Evolutionary conservation across 2,888 invertebrate genomes (phyloP), one percentile per base, ranked within the genome.

Genomic region (Orgyia antiqua): DNA sequence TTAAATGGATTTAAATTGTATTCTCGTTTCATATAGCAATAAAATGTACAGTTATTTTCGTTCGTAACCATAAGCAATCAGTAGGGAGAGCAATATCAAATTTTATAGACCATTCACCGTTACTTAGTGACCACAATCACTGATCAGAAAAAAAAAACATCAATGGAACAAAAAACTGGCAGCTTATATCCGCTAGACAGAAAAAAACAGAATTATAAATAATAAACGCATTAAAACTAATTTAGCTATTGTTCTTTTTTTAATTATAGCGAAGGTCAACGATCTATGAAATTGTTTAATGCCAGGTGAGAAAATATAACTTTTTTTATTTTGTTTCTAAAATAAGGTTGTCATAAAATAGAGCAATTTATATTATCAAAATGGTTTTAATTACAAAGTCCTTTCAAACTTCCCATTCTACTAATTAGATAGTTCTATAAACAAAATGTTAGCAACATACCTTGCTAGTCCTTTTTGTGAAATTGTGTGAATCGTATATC

Each of bases 71-170:
- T 44, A 31, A 36, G 28, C 36, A 45, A 41, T 43, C 29, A 33
- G 27, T 28, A 33, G 26, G 29, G 24, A 42, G 20, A 36, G 24
- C 29, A 26, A 30, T 24, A 39, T 33, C 28, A 28, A 33, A 44
- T 45, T 42, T 24, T 29, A 31, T 26, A 39, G 23, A 29, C 27
- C 24, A 26, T 18, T 28, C 24, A 52, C 54, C 44, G 53, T 56
- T 55, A 51, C 8, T 13, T 8, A 8, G n/a, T 12, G 19, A 48
- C 41, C 45, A 42, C 44, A 42, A 42, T 33, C 27, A 36, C 19
- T 33, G 29, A 4, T 10, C 15, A 18, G 24, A 32, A 50, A 35
- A 49, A 52, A 45, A 31, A 49, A 45, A 33, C 13, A 35, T 19
- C 30, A 12, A 36, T 19, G n/a, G 7, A 33, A 27, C 33, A 34